Conservation (phyloP, 2,888 invertebrate genomes). For the Capitulum mitella region DNA sequence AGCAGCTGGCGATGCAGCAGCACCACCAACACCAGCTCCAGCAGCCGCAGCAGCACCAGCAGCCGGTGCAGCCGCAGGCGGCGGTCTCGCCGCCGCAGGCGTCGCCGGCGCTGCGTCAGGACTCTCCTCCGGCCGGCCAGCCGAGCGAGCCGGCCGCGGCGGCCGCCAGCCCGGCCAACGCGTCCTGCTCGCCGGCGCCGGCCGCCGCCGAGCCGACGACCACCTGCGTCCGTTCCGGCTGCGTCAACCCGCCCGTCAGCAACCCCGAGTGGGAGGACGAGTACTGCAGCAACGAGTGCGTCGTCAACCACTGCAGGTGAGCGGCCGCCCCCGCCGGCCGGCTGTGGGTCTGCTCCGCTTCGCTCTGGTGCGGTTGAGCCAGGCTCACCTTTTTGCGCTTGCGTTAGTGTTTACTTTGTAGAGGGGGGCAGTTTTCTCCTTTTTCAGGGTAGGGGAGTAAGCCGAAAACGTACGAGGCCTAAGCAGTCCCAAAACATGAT, state of each 20-base stretch:
- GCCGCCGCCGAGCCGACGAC: neutral
- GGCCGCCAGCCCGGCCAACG: neutral
- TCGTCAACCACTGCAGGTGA: slow-evolving; percentile 86
- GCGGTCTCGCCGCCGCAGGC: neutral
- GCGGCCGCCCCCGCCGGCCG: neutral
- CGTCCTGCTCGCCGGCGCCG: neutral
- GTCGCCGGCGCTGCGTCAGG: neutral
- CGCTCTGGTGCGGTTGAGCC: too few species aligned
- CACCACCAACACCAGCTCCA: neutral
- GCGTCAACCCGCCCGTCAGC: slow-evolving; percentile 79
- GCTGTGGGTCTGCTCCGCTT: too few species aligned
- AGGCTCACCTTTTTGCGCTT: too few species aligned
- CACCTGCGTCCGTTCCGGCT: slow-evolving; percentile 74
- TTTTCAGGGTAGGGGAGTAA: too few species aligned
- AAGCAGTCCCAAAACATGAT: too few species aligned
- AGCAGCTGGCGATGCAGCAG: neutral
- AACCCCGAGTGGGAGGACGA: slow-evolving; percentile 95
- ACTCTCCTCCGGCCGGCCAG: neutral
- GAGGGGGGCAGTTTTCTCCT: too few species aligned
- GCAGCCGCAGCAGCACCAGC: neutral
- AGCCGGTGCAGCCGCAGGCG: neutral
- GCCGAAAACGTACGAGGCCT: too few species aligned
- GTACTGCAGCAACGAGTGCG: slow-evolving; percentile 95
- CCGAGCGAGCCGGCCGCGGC: neutral
- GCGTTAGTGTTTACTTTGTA: too few species aligned